Evolutionary conservation across 2,797 vertebrate species (phyloP).

Genomic region (Heterohyrax brucei): DNA sequence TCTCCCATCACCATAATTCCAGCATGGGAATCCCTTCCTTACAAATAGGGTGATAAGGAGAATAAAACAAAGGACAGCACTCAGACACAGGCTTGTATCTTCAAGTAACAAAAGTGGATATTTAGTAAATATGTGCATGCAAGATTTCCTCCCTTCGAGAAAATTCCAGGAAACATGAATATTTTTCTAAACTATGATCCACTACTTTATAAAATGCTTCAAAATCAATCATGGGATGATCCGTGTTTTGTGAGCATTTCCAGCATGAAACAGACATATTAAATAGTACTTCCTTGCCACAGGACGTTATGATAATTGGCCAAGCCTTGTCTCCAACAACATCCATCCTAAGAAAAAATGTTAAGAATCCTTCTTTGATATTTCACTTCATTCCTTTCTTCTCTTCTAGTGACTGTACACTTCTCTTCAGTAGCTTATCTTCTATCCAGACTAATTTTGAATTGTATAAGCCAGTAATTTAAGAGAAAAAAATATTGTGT

Average conservation of each 20-base stretch:
- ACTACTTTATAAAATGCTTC: not conserved
- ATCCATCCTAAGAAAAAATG: not conserved
- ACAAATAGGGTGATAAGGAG: not conserved
- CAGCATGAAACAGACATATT: not conserved
- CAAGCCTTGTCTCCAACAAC: not conserved
- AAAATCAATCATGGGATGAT: not conserved
- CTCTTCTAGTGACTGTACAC: not conserved
- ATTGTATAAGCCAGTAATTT: not conserved
- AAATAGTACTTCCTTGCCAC: not conserved
- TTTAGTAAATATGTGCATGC: not conserved
- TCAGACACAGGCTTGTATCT: not conserved
- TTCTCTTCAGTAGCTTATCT: slow-evolving; percentile 12
- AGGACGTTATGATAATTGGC: not conserved
- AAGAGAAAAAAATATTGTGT: not conserved
- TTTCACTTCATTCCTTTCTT: not conserved
- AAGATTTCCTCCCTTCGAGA: not conserved
- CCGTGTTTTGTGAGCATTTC: not conserved
- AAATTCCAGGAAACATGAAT: slow-evolving; percentile 4
- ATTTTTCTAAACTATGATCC: not conserved
- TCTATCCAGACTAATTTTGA: not conserved
- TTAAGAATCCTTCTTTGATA: not conserved
- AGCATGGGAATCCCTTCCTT: not conserved
- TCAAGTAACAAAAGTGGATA: not conserved
- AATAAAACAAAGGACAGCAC: not conserved
- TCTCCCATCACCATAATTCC: not conserved